Conservation (phyloP, 2,888 invertebrate genomes). For the Glomeris marginata region DNA sequence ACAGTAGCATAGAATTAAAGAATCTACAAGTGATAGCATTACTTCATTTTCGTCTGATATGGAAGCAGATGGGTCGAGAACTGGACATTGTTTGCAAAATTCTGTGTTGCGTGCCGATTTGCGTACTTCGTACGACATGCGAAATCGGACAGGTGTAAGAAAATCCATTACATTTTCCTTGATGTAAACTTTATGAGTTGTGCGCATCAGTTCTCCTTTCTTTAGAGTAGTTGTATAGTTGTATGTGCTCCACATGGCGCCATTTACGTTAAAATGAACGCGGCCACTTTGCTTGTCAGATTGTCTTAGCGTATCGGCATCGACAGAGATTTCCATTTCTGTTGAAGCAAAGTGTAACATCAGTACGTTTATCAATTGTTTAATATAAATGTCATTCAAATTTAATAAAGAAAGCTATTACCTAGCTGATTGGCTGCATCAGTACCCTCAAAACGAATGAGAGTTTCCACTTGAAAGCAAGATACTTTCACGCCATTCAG, state of each 20-base stretch:
- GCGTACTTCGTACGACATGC: conserved; percentile 6
- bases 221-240: not conserved
- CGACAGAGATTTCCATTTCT: conserved; percentile 4
- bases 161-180: conserved; percentile 7
- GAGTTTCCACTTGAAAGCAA: conserved; percentile 6
- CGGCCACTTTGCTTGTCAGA: not conserved
- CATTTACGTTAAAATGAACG: conserved; percentile 2
- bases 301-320: conserved; percentile 1
- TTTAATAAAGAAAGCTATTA: conserved; percentile 1
- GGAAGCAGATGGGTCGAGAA: conserved; percentile 8
- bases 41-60: conserved; percentile 4
- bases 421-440: conserved; percentile 3
- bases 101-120: not conserved
- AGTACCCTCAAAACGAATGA: not conserved
- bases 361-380: not conserved
- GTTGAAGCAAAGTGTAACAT: not conserved
- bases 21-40: not conserved
- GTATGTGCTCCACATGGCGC: not conserved
- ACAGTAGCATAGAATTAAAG: not conserved
- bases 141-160: conserved; percentile 9
- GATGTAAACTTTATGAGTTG: not conserved
- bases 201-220: not conserved
- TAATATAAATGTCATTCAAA: not conserved
- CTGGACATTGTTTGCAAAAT: conserved; percentile 20
- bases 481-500: conserved; percentile 6